Base-by-base conservation (phyloP, 2,113 vertebrate genomes). In the Brachyhypopomus gauderio region DNA sequence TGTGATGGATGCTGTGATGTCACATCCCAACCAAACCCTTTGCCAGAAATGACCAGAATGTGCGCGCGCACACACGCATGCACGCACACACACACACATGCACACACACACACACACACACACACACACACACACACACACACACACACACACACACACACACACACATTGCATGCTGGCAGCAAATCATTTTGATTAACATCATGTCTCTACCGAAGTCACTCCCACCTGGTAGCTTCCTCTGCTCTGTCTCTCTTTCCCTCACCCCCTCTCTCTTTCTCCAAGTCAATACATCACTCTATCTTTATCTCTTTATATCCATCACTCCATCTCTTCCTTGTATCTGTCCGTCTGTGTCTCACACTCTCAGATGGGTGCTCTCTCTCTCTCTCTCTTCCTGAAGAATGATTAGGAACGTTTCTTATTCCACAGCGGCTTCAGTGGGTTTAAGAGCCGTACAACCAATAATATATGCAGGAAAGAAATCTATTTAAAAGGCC, bases 1-100 rank as follows among this genome's bases (percentile, higher is more conserved):
- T 71, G 71, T 70, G 60, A 79, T 71, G 66, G 55, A 70, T 34
- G 52, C 66, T 60, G 66, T 60, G 55, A 71, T 71, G 77, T 71
- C 30, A 71, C 34, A 45, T 70, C 3, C 30, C 45, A 67, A 41
- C n/a, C 63, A 67, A 41, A 23, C 17, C 55, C 4, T 71, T 8
- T 60, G 55, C 66, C 64, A 78, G 4, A 25, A 12, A 41, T 16
- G 30, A 30, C 5, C n/a, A n/a, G 30, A 23, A 27, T 25, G 41
- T 23, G 71, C 14, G 34, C 23, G 52, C 3, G 48, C n/a, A n/a
- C n/a, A n/a, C n/a, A n/a, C n/a, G n/a, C n/a, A n/a, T n/a, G n/a
- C n/a, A n/a, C n/a, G n/a, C n/a, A n/a, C n/a, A n/a, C n/a, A n/a
- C n/a, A n/a, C n/a, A n/a, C n/a, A n/a, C n/a, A n/a, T 17, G 23